Evolutionary conservation across 2,888 invertebrate species (phyloP).

Genomic region (Bruchidius siliquastri): DNA sequence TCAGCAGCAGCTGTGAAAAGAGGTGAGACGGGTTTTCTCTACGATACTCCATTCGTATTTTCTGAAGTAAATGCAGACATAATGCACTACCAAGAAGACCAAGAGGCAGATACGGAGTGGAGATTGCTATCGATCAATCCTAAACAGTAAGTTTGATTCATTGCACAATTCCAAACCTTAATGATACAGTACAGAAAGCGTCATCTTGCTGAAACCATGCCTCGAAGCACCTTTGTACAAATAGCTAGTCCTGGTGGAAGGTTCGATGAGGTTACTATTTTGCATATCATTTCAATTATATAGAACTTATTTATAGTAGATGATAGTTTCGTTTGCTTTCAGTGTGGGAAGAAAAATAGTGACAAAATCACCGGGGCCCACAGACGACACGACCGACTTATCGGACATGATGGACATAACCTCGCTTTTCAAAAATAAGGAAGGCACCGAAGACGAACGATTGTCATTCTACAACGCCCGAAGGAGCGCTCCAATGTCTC

Average conservation of each 20-base stretch:
- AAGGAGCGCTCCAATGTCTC: slow-evolving; percentile 57
- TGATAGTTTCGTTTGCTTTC: slow-evolving; percentile 13
- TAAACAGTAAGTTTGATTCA: slow-evolving; percentile 64
- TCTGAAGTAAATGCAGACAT: slow-evolving; percentile 75
- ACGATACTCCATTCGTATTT: slow-evolving; percentile 71
- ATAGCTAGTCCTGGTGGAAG: no score
- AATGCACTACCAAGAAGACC: slow-evolving; percentile 71
- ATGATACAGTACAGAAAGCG: background rate
- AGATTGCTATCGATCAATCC: slow-evolving; percentile 66
- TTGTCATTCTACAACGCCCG: slow-evolving; percentile 72
- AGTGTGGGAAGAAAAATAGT: slow-evolving; percentile 72
- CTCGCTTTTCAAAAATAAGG: slow-evolving; percentile 63
- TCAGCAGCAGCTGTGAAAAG: slow-evolving; percentile 65
- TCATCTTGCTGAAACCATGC: no score
- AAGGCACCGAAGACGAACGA: slow-evolving; percentile 70
- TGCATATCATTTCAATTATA: no score
- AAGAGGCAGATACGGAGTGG: slow-evolving; percentile 60
- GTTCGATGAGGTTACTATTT: no score
- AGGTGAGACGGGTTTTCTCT: slow-evolving; percentile 58
- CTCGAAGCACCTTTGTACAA: no score
- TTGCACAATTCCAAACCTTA: background rate
- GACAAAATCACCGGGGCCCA: slow-evolving; percentile 69
- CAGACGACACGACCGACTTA: slow-evolving; percentile 63
- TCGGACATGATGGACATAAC: slow-evolving; percentile 68
- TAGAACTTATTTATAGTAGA: no score